Percentiles rank a stretch among this genome's conserved stretches.
Evolutionary conservation across 2,888 invertebrate species (phyloP).

Genomic region (Phragmatobia fuliginosa): DNA sequence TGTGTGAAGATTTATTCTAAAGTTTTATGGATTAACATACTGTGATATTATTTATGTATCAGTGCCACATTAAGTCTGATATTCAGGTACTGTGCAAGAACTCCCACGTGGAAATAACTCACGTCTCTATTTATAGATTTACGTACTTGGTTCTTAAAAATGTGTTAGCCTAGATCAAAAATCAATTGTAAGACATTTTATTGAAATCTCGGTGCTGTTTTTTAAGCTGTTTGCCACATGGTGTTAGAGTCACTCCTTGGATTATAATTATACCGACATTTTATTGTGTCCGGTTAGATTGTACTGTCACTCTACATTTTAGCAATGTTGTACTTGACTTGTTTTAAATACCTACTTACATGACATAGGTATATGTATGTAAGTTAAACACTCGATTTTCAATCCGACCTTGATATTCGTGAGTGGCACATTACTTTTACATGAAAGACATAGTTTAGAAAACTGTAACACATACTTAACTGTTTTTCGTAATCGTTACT

Average conservation of each 20-base stretch:
- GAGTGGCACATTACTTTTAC: conserved; percentile 28
- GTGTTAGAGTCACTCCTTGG: conserved; percentile 12
- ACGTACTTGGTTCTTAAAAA: conserved; percentile 79
- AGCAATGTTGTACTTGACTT: conserved; percentile 28
- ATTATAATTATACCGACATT: conserved; percentile 39
- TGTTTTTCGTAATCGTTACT: conserved; percentile 8
- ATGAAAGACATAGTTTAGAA: conserved; percentile 10
- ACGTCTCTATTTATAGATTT: conserved; percentile 83
- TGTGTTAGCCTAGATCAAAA: conserved; percentile 67
- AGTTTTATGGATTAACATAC: conserved; percentile 62
- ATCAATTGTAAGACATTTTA: conserved; percentile 33
- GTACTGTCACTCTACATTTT: conserved; percentile 39
- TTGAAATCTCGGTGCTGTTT: conserved; percentile 2
- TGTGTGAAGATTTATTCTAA: conserved; percentile 59
- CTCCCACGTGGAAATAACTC: conserved; percentile 86
- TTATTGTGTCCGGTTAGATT: conserved; percentile 36
- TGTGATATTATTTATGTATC: conserved; percentile 78
- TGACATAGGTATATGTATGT: conserved; percentile 14
- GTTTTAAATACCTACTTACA: conserved; percentile 26
- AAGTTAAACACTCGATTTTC: conserved; percentile 24
- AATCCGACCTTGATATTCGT: conserved; percentile 41
- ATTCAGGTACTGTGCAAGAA: conserved; percentile 79
- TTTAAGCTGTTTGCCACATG: conserved; percentile 12
- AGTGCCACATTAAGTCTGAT: conserved; percentile 76
- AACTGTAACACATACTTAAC: conserved; percentile 1